Evolutionary conservation across 2,113 vertebrate species (phyloP).

Genomic region (Ondatra zibethicus): DNA sequence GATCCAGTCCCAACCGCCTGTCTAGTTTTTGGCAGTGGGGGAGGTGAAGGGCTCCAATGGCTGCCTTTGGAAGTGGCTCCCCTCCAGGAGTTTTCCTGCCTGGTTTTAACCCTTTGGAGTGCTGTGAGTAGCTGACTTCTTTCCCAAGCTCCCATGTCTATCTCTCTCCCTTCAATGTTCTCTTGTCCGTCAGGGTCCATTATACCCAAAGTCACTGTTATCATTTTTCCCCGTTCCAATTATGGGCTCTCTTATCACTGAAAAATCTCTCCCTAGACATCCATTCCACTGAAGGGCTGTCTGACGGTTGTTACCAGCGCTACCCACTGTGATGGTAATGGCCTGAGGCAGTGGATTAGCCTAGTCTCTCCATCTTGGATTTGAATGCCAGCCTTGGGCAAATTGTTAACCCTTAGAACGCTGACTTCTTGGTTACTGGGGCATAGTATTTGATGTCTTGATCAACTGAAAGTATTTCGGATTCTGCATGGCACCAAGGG

Average conservation of each 20-base stretch:
- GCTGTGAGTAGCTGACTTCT: background rate
- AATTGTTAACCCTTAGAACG: background rate
- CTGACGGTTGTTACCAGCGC: background rate
- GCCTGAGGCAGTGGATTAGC: background rate
- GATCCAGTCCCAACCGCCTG: slow-evolving; percentile 29
- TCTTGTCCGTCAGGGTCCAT: no score
- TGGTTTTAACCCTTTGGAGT: slow-evolving; percentile 79
- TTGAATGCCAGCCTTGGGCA: slow-evolving; percentile 60
- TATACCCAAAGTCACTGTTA: background rate
- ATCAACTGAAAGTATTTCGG: background rate
- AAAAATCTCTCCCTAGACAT: background rate
- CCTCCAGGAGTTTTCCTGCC: slow-evolving; percentile 72
- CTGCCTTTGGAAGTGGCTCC: slow-evolving; percentile 46
- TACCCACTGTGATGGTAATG: background rate
- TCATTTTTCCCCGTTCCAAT: background rate
- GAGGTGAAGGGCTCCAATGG: slow-evolving; percentile 54
- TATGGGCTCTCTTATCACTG: background rate
- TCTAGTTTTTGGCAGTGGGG: slow-evolving; percentile 47
- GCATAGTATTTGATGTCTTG: background rate
- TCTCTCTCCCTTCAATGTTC: no score
- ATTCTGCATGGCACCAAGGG: background rate
- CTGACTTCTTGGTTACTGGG: background rate
- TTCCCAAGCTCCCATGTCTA: background rate
- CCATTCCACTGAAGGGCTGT: background rate
- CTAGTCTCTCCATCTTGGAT: slow-evolving; percentile 21